These are phyloP conservation scores for Myathropa florea DNA, from an alignment of 2,888 invertebrate species.

Conservation along the genomic window DNA sequence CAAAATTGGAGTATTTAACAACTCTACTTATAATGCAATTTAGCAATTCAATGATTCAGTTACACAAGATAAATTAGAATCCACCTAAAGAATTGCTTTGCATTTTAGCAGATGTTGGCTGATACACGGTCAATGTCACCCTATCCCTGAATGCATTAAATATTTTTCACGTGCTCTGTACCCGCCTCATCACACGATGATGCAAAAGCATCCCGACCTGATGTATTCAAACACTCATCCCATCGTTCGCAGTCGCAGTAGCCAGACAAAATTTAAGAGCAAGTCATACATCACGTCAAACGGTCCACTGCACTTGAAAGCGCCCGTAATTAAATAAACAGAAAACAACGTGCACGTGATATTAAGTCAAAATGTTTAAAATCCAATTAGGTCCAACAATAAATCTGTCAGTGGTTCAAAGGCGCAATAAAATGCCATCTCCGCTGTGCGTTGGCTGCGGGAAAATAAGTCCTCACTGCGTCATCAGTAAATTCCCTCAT, in stretches of 20 bases:
- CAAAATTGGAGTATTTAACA: no score
- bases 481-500: background rate
- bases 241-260: background rate
- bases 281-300: slow-evolving; percentile 13
- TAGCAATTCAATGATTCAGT: no score
- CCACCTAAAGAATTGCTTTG: no score
- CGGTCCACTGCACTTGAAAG: background rate
- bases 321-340: slow-evolving; percentile 26
- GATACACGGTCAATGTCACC: background rate
- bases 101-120: background rate
- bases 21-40: no score
- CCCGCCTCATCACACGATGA: background rate
- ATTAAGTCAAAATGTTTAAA: slow-evolving; percentile 59
- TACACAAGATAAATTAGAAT: no score
- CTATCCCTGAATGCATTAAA: no score
- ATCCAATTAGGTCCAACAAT: slow-evolving; percentile 54
- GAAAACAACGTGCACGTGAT: slow-evolving; percentile 40
- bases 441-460: background rate
- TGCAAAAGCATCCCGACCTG: background rate
- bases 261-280: background rate
- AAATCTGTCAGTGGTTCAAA: slow-evolving; percentile 42
- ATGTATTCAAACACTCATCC: background rate
- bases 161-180: no score
- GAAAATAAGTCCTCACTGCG: background rate
- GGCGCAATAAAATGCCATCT: slow-evolving; percentile 27